These are phyloP conservation scores for Nanorana parkeri DNA, from an alignment of 2,113 vertebrate genomes.

Conservation along the genomic window DNA sequence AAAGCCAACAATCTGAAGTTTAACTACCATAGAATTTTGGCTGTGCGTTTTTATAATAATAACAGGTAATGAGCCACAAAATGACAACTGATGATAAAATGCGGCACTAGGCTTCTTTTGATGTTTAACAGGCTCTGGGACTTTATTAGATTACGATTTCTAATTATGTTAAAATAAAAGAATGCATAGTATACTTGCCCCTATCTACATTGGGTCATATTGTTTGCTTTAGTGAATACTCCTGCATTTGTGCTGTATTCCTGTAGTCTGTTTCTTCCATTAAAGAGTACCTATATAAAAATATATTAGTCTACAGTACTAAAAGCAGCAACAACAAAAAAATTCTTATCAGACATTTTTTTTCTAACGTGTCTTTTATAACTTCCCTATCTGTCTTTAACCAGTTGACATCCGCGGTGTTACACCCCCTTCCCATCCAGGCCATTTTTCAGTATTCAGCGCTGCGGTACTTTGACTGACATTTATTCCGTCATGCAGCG, in stretches of 20 bases:
- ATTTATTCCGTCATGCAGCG: too few species aligned
- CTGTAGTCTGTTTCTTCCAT: not conserved
- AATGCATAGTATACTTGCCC: not conserved
- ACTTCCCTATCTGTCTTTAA: too few species aligned
- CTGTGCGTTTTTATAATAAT: not conserved
- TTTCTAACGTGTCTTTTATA: too few species aligned
- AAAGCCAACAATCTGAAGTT: not conserved
- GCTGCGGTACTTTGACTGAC: too few species aligned
- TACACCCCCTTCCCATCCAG: too few species aligned
- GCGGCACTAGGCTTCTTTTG: not conserved
- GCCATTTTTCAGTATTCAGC: too few species aligned
- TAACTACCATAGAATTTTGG: not conserved
- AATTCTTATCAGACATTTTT: too few species aligned
- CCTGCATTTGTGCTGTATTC: not conserved
- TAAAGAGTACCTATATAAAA: not conserved
- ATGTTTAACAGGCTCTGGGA: not conserved
- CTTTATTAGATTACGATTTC: not conserved
- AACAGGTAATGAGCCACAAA: conserved; percentile 2
- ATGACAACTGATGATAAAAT: not conserved
- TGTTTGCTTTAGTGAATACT: not conserved
- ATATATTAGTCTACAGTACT: not conserved
- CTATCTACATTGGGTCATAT: too few species aligned
- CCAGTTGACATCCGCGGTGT: too few species aligned
- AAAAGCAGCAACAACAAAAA: too few species aligned
- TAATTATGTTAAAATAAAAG: not conserved